Conservation (phyloP, 1,140 invertebrate genomes). For the Zaprionus lachaisei region DNA sequence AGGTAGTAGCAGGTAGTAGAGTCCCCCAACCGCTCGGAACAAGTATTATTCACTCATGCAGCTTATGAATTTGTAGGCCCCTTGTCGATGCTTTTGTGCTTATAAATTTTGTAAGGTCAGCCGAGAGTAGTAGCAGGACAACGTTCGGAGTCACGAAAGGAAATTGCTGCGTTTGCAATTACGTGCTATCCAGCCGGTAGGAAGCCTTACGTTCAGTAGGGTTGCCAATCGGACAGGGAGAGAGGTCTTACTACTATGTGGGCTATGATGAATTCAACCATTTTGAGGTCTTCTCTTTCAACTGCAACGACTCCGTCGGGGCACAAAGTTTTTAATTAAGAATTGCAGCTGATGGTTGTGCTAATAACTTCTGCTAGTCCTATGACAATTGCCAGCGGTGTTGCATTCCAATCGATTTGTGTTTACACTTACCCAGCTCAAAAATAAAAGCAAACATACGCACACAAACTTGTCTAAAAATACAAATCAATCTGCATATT, state of each 20-base stretch:
- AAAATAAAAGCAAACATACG: constrained; percentile 19
- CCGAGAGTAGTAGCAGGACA: neutral
- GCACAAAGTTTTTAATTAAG: constrained; percentile 73
- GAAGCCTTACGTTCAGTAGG: constrained; percentile 46
- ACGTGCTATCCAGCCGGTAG: constrained; percentile 56
- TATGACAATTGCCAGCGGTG: constrained; percentile 23
- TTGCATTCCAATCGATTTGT: constrained; percentile 4
- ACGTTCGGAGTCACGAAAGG: constrained; percentile 6
- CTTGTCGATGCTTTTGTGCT: constrained; percentile 28
- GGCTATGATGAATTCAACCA: constrained; percentile 60
- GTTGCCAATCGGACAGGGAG: constrained; percentile 53
- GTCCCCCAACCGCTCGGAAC: neutral
- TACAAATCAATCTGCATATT: constrained; percentile 73
- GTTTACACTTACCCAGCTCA: constrained; percentile 7
- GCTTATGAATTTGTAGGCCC: constrained; percentile 56
- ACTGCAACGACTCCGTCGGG: constrained; percentile 45
- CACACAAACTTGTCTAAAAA: constrained; percentile 19
- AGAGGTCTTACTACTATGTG: neutral
- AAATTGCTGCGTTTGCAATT: constrained; percentile 65
- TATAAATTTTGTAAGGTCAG: constrained; percentile 49
- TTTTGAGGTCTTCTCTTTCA: constrained; percentile 31
- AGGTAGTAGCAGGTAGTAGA: neutral
- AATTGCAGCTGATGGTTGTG: constrained; percentile 42
- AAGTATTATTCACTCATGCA: constrained; percentile 19
- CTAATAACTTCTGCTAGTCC: constrained; percentile 37